phyloP scores from a whole-genome alignment of 2,797 vertebrate species.

The Acridotheres tristis region DNA sequence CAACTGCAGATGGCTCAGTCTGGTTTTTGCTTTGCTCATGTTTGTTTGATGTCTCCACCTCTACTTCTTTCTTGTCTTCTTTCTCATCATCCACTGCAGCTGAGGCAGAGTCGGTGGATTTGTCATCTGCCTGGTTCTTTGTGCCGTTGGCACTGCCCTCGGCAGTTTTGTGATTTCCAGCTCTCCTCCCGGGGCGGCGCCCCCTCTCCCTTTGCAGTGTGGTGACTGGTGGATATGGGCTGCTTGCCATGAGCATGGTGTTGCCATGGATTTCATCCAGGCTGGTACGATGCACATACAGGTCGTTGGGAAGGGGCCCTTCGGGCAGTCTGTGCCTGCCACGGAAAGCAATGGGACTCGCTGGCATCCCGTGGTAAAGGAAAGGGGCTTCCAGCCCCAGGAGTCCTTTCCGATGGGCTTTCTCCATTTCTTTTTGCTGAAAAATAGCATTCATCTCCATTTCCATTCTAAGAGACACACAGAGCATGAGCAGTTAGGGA shows the following conservation, averaged over 20 bases:
- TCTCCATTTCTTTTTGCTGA: conserved; percentile 93
- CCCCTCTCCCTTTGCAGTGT: conserved; percentile 87
- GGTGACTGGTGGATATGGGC: conserved; percentile 84
- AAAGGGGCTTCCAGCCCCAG: conserved; percentile 84
- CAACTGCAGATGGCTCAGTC: conserved; percentile 66
- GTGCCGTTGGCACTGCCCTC: conserved; percentile 72
- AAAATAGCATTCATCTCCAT: conserved; percentile 97
- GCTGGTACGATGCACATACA: conserved; percentile 84
- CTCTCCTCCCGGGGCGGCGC: conserved; percentile 81
- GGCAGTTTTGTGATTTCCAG: conserved; percentile 79
- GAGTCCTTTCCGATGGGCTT: conserved; percentile 87
- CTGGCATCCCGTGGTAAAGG: conserved; percentile 79
- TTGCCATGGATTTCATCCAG: conserved; percentile 87
- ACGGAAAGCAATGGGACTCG: conserved; percentile 81
- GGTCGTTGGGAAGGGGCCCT: conserved; percentile 77
- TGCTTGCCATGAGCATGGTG: conserved; percentile 82
- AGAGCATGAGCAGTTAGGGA: background rate
- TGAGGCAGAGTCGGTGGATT: conserved; percentile 73
- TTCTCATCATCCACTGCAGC: conserved; percentile 82
- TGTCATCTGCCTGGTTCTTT: conserved; percentile 84
- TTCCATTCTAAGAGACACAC: conserved; percentile 76
- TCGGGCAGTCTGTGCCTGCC: conserved; percentile 84
- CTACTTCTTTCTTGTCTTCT: conserved; percentile 82
- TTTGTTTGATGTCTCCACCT: conserved; percentile 75
- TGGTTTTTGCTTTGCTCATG: conserved; percentile 79